A percentile compares a stretch with the other conserved stretches of the same genome.
Conservation (phyloP, 2,888 invertebrate species). For the Thera britannica region DNA sequence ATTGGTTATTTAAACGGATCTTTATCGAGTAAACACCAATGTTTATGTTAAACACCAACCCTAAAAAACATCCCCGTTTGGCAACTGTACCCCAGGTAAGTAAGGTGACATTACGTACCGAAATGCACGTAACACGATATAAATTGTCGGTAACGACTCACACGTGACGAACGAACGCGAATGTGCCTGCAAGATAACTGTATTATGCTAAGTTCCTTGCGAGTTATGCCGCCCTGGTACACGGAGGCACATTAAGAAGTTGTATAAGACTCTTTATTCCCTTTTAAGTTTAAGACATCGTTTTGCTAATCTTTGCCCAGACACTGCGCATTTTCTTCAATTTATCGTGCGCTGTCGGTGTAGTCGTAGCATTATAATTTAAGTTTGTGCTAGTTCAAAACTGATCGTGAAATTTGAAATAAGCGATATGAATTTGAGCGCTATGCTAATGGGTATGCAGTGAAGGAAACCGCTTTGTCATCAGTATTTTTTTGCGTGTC, state of each 20-base stretch:
- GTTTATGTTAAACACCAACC: not conserved
- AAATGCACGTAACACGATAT: conserved; percentile 64
- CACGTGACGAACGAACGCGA: conserved; percentile 64
- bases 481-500: too few relatives aligned
- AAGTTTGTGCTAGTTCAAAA: too few relatives aligned
- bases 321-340: not conserved
- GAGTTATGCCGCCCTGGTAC: conserved; percentile 63
- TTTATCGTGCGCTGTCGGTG: too few relatives aligned
- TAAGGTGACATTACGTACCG: conserved; percentile 47
- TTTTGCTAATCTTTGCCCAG: not conserved
- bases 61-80: conserved; percentile 13
- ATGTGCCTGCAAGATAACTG: conserved; percentile 63
- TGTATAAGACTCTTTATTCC: conserved; percentile 10
- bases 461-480: too few relatives aligned
- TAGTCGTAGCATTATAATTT: too few relatives aligned
- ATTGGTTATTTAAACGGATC: too few relatives aligned
- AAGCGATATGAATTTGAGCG: too few relatives aligned
- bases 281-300: conserved; percentile 3
- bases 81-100: conserved; percentile 3
- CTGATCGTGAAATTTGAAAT: too few relatives aligned
- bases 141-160: conserved; percentile 70
- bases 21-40: not conserved
- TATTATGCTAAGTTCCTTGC: conserved; percentile 64
- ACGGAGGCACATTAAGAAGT: conserved; percentile 17
- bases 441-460: too few relatives aligned